Evolutionary conservation across 2,888 invertebrate species (phyloP), one percentile per base, ranked within the genome.

Genomic region (Laspeyria flexula): DNA sequence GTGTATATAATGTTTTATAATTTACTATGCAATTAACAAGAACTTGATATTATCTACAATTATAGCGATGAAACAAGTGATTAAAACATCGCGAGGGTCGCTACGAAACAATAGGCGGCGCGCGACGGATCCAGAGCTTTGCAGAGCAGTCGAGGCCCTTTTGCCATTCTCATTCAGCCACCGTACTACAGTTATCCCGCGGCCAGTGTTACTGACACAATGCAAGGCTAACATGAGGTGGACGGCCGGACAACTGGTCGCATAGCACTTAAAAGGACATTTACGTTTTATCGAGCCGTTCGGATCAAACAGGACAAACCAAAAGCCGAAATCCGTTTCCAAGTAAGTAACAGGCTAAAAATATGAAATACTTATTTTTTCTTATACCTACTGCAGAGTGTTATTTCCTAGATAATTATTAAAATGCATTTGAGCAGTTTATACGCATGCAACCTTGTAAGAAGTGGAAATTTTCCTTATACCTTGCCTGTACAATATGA

Each of bases 151-250:
- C 63, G 73, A 66, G 67, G 61, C 51, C 63, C 72, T 81, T 79
- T 79, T 75, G 79, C 78, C 76, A 83, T 85, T 84, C 81, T 85
- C 81, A 87, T 87, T 85, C 85, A 85, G 71, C 72, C 75, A 76
- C 76, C 81, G 79, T 82, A 88, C n/a, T n/a, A n/a, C 87, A 85
- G 88, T 88, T 90, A 88, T 84, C 78, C 86, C 79, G 73, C 75
- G 73, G 71, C 75, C 76, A 79, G 83, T 86, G 88, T 83, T 85
- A 88, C 85, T 89, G 89, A 88, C 88, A 87, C 87, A 87, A 83
- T 80, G 84, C 90, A 90, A 90, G 88, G 89, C 81, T 86, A 86
- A 75, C 74, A 59, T 71, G 83, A 83, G 88, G 87, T 89, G 72
- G 86, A 87, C 78, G 88, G 77, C 88, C 89, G 83, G 77, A 65